Base-by-base conservation (phyloP, 2,113 vertebrate genomes). In the Spheniscus mendiculus region DNA sequence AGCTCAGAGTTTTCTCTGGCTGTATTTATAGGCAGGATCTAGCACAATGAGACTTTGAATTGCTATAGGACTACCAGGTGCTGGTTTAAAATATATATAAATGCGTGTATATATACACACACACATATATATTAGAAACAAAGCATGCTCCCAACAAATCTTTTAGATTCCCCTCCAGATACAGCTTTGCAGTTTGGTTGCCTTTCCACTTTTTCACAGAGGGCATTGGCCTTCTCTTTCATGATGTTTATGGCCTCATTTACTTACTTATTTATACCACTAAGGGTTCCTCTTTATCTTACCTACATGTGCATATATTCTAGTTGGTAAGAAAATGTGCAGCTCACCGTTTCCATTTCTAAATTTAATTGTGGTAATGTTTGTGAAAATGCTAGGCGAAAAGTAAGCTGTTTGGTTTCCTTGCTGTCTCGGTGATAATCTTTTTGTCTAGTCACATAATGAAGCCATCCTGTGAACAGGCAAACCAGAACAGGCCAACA, bases 11-110 rank as follows among this genome's bases (percentile, higher is more conserved):
- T 91, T 91, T 94, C 71, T 91, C 93, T 90, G 89, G 82, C 66
- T 90, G 62, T 78, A 89, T 93, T 91, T 96, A 91, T 90, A 77
- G 84, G 72, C 66, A 89, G 74, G 78, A 87, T 93, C 62, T 87
- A 87, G 74, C 70, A 94, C 93, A 96, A 77, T 88, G 38, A 50
- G 81, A 83, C 87, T 96, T 83, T 38, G 73, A 91, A 76, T 82
- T 91, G 81, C 44, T 89, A 16, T 83, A 82, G 67, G 42, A 77
- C 78, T 91, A 72, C 84, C 94, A 94, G 91, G 66, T 94, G 66
- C 81, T 95, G 62, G 45, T 90, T 82, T 80, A 70, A 92, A 85
- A 72, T 73, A 62, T 32, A 29, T 55, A 53, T 50, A 74, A 83
- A 45, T 59, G 1, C 56, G 16, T 50, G 22, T 17, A 22, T 38